Conservation (phyloP, 2,888 invertebrate genomes). For the Aphrophora alni region DNA sequence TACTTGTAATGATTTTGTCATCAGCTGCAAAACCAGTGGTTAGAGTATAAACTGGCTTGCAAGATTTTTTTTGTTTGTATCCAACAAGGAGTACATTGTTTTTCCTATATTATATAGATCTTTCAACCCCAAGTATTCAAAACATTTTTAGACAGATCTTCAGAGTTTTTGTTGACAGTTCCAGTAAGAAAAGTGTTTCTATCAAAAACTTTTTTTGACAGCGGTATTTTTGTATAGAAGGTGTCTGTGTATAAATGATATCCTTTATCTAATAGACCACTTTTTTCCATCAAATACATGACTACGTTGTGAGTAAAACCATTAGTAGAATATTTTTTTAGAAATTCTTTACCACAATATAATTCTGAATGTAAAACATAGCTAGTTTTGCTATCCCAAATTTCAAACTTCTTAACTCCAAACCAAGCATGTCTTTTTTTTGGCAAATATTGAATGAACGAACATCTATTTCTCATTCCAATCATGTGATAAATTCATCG, state of each 20-base stretch:
- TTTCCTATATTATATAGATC: slow-evolving; percentile 15
- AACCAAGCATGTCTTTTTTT: slow-evolving; percentile 27
- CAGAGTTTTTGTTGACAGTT: slow-evolving; percentile 31
- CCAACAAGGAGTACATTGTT: slow-evolving; percentile 23
- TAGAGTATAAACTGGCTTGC: slow-evolving; percentile 25
- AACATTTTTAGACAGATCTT: slow-evolving; percentile 27
- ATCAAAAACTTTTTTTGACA: slow-evolving; percentile 11
- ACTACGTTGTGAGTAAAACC: slow-evolving; percentile 26
- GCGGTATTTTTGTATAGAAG: slow-evolving; percentile 26
- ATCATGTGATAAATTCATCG: slow-evolving; percentile 35
- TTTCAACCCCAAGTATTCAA: neutral
- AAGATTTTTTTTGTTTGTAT: slow-evolving; percentile 26
- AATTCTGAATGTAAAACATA: slow-evolving; percentile 28
- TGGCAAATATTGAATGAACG: slow-evolving; percentile 10
- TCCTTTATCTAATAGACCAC: slow-evolving; percentile 16
- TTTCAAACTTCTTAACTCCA: slow-evolving; percentile 33
- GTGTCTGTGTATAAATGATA: slow-evolving; percentile 34
- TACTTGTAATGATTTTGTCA: slow-evolving; percentile 21
- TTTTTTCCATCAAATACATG: slow-evolving; percentile 17
- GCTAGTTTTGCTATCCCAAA: slow-evolving; percentile 21
- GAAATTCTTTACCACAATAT: slow-evolving; percentile 25
- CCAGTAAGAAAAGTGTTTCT: slow-evolving; percentile 26
- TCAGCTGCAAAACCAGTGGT: slow-evolving; percentile 26
- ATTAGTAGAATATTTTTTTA: neutral
- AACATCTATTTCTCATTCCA: slow-evolving; percentile 29